Evolutionary conservation across 2,888 invertebrate species (phyloP).

Genomic region (Piscicola geometra): DNA sequence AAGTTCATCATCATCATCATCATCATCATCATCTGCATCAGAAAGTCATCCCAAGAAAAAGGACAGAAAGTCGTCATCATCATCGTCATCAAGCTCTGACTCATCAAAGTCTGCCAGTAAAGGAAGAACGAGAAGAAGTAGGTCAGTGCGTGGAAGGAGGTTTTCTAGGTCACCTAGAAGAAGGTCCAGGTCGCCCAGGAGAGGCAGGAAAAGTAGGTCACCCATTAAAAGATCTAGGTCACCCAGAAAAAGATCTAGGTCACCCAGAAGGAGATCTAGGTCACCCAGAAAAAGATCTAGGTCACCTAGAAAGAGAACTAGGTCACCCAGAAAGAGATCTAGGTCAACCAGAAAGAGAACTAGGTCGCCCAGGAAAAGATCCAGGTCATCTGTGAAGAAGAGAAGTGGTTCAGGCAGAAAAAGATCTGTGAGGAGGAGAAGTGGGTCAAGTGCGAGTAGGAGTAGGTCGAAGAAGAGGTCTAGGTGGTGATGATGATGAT

Average conservation of each 20-base stretch:
- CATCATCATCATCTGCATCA: slow-evolving; percentile 17
- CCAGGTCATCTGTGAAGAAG: too few relatives aligned
- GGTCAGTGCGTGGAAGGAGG: background rate
- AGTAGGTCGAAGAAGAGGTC: too few relatives aligned
- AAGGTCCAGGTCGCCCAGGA: slow-evolving; percentile 4
- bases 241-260: background rate
- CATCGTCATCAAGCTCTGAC: slow-evolving; percentile 12
- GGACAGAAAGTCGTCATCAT: slow-evolving; percentile 13
- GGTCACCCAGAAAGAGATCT: slow-evolving; percentile 6
- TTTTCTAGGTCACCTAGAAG: slow-evolving; percentile 18
- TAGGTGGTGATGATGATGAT: too few relatives aligned
- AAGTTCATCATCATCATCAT: too few relatives aligned
- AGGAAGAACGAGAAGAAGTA: background rate
- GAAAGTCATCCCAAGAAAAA: slow-evolving; percentile 18
- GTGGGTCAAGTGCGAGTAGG: too few relatives aligned
- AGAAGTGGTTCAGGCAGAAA: too few relatives aligned
- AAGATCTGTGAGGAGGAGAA: too few relatives aligned
- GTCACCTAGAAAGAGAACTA: slow-evolving; percentile 13
- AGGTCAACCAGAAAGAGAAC: background rate
- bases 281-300: slow-evolving; percentile 12
- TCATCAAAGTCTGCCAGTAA: background rate
- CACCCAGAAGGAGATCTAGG: slow-evolving; percentile 1
- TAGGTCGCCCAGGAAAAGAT: background rate
- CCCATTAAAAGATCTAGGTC: slow-evolving; percentile 15
- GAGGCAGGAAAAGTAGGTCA: background rate